Evolutionary conservation across 2,888 invertebrate genomes (phyloP), one percentile per base, ranked within the genome.

Genomic region (Fragum whitleyi): DNA sequence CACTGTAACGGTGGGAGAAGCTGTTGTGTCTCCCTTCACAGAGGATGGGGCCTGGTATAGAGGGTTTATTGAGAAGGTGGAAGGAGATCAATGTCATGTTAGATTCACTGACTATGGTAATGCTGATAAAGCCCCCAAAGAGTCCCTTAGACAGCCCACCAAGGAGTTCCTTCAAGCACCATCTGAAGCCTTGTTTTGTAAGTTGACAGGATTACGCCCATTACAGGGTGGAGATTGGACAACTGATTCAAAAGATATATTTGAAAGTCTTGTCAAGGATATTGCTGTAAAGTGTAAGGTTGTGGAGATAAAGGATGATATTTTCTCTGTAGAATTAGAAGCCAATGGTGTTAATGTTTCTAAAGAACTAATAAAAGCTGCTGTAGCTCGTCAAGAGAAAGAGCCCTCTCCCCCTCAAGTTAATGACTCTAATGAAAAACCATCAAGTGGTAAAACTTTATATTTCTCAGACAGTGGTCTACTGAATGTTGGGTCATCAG

Each of bases 1-100:
- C 2, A 71, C 80, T 42, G 28, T 81, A 21, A 47, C 61, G 11
- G 53, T 77, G 19, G 88, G 88, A 23, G 73, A 72, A n/a, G 79
- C 85, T 67, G 88, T 89, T 51, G 80, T 89, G 79, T 95, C 96
- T 53, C 92, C 95, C 32, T 96, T 95, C 87, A 93, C 94, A 0
- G 95, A 95, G 76, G 96, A 97, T 90, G 94, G 94, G 0, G 91
- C 94, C 23, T 96, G 96, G 96, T 97, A 97, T 92, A 95, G 97
- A 80, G 96, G 95, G 1, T 89, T 94, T 14, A 95, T 97, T 28
- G 89, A 90, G 14, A 94, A 95, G 59, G 90, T 95, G 0, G 91
- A 94, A 21, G 93, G 93, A 1, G 88, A 73, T 23, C 77, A 86
- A 21, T 79, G 83, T 19, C 80, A 81, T 29, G 88, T 89, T 0